Base-by-base conservation (phyloP, 2,888 invertebrate species). In the Agrotis exclamationis region DNA sequence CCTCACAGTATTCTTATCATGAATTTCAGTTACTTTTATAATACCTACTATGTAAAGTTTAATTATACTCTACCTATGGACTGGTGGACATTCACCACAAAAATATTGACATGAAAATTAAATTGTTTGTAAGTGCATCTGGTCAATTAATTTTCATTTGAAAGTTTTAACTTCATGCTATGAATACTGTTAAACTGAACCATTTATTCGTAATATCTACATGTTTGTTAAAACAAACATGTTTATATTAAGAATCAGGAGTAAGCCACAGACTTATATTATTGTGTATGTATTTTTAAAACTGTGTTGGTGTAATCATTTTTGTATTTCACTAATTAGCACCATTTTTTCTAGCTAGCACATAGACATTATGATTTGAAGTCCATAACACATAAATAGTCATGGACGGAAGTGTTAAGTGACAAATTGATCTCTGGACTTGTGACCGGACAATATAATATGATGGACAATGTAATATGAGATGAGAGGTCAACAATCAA, bases 351-450 rank as follows among this genome's bases (percentile, higher is more conserved):
- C 91, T 93, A 93, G 92, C 90, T 85, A 88, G 83, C 84, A 84
- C 86, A 85, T 81, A 87, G 69, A 80, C 68, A 81, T 79, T 84
- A 86, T 77, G 81, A 84, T 83, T 72, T 85, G 73, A 76, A 73
- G 83, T 87, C 75, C 82, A 80, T 88, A 68, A 71, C 83, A 74
- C 68, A 83, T 86, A 89, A 87, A 74, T 85, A 88, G 94, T 92
- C 92, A 95, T 94, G 95, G 95, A 93, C 89, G 95, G 94, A 90
- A 92, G 90, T 90, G 88, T 95, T 85, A 95, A 93, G 89, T 95
- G 93, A 95, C 79, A 80, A 65, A 75, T 71, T 69, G 71, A 81
- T 80, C 65, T 74, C 81, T 83, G 87, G 85, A 83, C 78, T 51
- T 77, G 63, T 70, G 73, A 81, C 78, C 66, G 78, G 82, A 77